A percentile compares a stretch with the other conserved stretches of the same genome.
Evolutionary conservation across 2,113 vertebrate species (phyloP).

Genomic region (Saguinus midas): DNA sequence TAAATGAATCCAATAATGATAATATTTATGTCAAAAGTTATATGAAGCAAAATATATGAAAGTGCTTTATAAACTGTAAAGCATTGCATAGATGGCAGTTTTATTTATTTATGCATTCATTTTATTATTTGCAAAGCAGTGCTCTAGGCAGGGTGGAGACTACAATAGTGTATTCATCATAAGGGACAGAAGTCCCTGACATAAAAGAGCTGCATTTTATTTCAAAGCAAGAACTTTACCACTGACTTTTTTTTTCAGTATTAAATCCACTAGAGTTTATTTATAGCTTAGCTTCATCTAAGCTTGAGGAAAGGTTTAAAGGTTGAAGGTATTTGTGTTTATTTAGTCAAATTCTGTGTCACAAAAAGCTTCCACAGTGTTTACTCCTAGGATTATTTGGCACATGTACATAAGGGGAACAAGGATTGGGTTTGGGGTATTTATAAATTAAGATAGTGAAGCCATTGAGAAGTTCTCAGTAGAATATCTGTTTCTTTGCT

Average conservation of each 20-base stretch:
- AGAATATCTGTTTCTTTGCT: background rate
- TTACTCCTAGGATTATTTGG: slow-evolving; percentile 37
- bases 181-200: background rate
- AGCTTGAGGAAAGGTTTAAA: slow-evolving; percentile 27
- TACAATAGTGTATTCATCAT: background rate
- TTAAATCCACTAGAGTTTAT: slow-evolving; percentile 39
- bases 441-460: slow-evolving; percentile 30
- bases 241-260: slow-evolving; percentile 13
- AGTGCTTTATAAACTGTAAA: background rate
- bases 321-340: slow-evolving; percentile 22
- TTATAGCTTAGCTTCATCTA: background rate
- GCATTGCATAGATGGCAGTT: background rate
- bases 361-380: background rate
- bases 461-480: background rate
- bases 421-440: background rate
- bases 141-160: background rate
- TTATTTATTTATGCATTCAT: background rate
- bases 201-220: background rate
- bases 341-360: slow-evolving; percentile 38
- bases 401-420: background rate
- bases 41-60: background rate
- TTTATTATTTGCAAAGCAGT: background rate
- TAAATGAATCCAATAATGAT: background rate
- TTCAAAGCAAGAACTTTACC: background rate
- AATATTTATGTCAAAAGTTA: background rate